A percentile compares a stretch with the other conserved stretches of the same genome.
phyloP scores from a whole-genome alignment of 2,888 invertebrate species.

The Oxytorus armatus region DNA sequence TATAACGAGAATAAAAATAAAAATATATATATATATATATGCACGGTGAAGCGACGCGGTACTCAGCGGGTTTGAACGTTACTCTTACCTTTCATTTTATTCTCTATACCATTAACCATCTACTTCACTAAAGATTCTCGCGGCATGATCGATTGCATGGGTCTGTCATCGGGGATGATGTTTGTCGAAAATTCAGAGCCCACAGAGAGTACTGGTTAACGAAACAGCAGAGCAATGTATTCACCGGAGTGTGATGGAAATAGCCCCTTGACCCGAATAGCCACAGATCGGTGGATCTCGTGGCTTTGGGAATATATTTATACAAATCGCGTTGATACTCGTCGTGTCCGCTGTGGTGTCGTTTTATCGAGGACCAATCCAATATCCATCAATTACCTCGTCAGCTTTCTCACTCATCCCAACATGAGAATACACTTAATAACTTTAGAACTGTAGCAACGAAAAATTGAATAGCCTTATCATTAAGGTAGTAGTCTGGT shows the following conservation, averaged over 20 bases:
- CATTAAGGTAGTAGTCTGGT: too few relatives aligned
- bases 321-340: constrained; percentile 5
- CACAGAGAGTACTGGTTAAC: not conserved
- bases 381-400: not conserved
- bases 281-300: not conserved
- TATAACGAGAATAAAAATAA: too few relatives aligned
- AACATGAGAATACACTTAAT: too few relatives aligned
- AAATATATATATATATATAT: too few relatives aligned
- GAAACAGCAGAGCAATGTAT: constrained; percentile 4
- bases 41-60: too few relatives aligned
- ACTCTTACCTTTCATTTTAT: constrained; percentile 4
- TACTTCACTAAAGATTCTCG: constrained; percentile 13
- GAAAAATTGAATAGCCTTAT: too few relatives aligned
- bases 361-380: constrained; percentile 10
- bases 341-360: not conserved
- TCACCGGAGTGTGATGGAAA: constrained; percentile 37
- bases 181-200: constrained; percentile 41
- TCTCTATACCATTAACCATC: not conserved
- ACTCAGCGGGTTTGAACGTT: constrained; percentile 11
- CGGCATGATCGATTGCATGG: constrained; percentile 49
- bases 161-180: constrained; percentile 42
- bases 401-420: too few relatives aligned
- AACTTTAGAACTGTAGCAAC: not conserved
- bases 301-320: constrained; percentile 1
- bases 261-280: constrained; percentile 47